Base-by-base conservation (phyloP, 2,113 vertebrate genomes). In the Apteryx owenii region DNA sequence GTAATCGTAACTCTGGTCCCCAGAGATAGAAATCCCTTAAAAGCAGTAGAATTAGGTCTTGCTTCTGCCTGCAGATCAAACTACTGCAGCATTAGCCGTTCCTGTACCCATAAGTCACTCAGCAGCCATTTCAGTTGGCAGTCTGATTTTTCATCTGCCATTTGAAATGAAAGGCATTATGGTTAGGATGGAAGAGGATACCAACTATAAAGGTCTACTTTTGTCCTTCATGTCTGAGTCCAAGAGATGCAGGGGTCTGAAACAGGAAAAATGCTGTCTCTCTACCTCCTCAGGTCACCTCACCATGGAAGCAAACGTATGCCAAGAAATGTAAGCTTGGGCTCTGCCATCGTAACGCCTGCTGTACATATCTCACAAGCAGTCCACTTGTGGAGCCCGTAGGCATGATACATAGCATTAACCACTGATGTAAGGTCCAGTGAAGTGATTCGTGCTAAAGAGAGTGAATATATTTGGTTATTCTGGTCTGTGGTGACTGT, bases 81-180 rank as follows among this genome's bases (percentile, higher is more conserved):
- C 81, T 71, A 17, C 54, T 96, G 88, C 88, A 85, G 81, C 81
- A 53, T 95, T 88, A 95, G 84, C 89, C 38, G 1, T 89, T 96
- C 85, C 81, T 90, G 0, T 51, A 61, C 48, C 88, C 6, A 0
- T 84, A 72, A 84, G 77, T 94, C 83, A 79, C 58, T 91, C 80
- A 56, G 80, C 84, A 93, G 53, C 90, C 44, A 1, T 93, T 93
- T 79, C 73, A 42, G 18, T 1, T 50, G 66, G 77, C 86, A 87
- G 15, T 33, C 86, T 79, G 94, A 87, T 85, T 92, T 96, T 82
- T 76, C 71, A 50, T 20, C 31, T 44, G 50, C 31, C 19, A 13
- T 42, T n/a, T 40, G 48, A 38, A 40, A 33, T 22, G 10, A 13
- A 33, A 29, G 36, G 19, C 26, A 20, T 51, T 33, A 50, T 36